A percentile compares a stretch with the other conserved stretches of the same genome.
phyloP scores from a whole-genome alignment of 2,797 vertebrate species.

The Melanotaenia boesemani region DNA sequence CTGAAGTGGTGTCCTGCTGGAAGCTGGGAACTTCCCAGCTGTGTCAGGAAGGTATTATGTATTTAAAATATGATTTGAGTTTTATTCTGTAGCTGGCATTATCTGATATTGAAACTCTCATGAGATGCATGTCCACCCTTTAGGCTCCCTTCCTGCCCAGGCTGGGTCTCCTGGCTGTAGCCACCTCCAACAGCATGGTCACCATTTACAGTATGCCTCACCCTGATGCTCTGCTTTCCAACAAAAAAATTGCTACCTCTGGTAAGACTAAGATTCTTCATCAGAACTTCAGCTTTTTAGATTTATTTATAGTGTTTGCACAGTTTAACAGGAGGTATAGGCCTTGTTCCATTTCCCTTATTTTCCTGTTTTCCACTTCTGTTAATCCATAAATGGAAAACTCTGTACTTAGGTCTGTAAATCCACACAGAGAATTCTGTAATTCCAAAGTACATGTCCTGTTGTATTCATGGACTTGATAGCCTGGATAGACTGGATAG shows the following conservation, averaged over 20 bases:
- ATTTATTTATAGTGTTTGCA: neutral
- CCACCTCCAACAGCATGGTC: conserved; percentile 87
- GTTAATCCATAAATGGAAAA: too few species aligned
- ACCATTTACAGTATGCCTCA: conserved; percentile 92
- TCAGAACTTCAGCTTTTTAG: neutral
- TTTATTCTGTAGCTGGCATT: neutral
- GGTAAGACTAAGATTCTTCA: conserved; percentile 73
- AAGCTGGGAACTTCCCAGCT: conserved; percentile 89
- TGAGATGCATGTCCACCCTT: neutral
- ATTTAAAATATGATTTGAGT: neutral
- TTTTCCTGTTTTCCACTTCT: too few species aligned
- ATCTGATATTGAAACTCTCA: neutral
- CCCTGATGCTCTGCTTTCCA: conserved; percentile 81
- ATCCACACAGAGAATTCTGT: too few species aligned
- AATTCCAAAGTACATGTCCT: too few species aligned
- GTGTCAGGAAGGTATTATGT: conserved; percentile 82
- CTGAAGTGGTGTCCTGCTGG: conserved; percentile 97
- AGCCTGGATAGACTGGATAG: too few species aligned
- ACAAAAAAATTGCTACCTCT: conserved; percentile 71
- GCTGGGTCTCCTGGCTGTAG: conserved; percentile 91
- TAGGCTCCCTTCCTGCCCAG: conserved; percentile 87
- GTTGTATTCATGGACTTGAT: too few species aligned
- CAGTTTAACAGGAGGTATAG: neutral
- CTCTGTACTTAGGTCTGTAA: too few species aligned
- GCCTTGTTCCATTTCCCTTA: too few species aligned